Conservation (phyloP, 2,797 vertebrate species). For the Trichosurus vulpecula region DNA sequence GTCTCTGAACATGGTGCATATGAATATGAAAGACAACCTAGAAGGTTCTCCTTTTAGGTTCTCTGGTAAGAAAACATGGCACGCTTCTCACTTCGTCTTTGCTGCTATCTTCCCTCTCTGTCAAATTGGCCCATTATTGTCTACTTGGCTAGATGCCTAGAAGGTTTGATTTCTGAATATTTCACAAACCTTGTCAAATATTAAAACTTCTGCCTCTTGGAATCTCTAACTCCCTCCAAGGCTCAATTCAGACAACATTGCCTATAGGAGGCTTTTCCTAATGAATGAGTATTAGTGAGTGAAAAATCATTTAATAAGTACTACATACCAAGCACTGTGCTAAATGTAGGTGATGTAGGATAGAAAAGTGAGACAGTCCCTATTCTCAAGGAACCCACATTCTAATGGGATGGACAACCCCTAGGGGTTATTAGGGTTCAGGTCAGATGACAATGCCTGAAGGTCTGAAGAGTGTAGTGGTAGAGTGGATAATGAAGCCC, state of each 20-base stretch:
- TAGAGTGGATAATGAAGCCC: not conserved
- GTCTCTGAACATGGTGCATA: not conserved
- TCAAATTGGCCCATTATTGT: not conserved
- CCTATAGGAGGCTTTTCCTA: not conserved
- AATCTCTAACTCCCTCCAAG: not conserved
- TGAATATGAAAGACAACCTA: not conserved
- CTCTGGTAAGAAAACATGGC: not conserved
- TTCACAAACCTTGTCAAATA: not conserved
- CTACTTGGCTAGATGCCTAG: not conserved
- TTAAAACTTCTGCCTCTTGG: not conserved
- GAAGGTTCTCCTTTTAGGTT: not conserved
- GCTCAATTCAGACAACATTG: not conserved
- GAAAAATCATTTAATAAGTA: not conserved
- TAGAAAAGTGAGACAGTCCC: not conserved
- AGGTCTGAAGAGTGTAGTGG: not conserved
- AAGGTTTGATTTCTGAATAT: not conserved
- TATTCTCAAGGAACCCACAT: not conserved
- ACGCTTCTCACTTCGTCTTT: not conserved
- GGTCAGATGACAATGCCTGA: not conserved
- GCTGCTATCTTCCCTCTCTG: not conserved
- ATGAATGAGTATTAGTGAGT: not conserved
- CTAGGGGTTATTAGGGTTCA: not conserved
- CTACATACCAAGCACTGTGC: not conserved
- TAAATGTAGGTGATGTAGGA: not conserved
- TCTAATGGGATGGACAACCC: not conserved